Conservation (phyloP, 2,113 vertebrate species). For the Ginglymostoma cirratum region DNA sequence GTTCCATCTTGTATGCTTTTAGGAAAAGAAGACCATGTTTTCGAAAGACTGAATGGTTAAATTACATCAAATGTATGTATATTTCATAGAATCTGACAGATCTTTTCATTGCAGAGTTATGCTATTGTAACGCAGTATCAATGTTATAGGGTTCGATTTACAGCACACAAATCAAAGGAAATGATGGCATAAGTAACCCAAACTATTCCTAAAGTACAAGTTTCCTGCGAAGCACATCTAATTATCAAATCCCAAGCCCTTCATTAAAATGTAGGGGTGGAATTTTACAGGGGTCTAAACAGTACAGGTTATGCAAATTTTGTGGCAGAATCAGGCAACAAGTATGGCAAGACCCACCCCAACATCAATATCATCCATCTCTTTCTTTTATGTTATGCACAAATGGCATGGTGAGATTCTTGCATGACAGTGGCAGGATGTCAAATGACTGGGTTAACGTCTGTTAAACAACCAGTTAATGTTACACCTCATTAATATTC, state of each 20-base stretch:
- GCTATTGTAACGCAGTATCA: neutral
- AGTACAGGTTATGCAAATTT: too few relatives aligned
- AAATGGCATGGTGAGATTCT: too few relatives aligned
- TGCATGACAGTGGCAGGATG: too few relatives aligned
- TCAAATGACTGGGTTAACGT: too few relatives aligned
- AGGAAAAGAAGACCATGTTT: neutral
- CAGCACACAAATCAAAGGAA: neutral
- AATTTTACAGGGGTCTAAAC: too few relatives aligned
- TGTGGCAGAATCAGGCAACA: too few relatives aligned
- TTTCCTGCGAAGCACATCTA: neutral
- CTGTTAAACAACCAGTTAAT: too few relatives aligned
- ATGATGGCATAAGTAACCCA: neutral
- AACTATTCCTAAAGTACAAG: neutral
- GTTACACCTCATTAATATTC: too few relatives aligned
- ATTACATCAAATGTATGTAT: neutral
- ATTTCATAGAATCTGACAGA: neutral
- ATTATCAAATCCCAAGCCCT: neutral
- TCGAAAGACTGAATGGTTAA: neutral
- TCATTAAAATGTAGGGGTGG: neutral
- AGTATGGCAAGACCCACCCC: too few relatives aligned
- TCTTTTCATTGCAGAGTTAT: neutral
- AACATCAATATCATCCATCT: too few relatives aligned
- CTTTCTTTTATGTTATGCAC: too few relatives aligned
- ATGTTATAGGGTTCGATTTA: neutral
- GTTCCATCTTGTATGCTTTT: neutral